Evolutionary conservation across 2,113 vertebrate genomes (phyloP), one percentile per base, ranked within the genome.

Genomic region (Phalacrocorax pelagicus): DNA sequence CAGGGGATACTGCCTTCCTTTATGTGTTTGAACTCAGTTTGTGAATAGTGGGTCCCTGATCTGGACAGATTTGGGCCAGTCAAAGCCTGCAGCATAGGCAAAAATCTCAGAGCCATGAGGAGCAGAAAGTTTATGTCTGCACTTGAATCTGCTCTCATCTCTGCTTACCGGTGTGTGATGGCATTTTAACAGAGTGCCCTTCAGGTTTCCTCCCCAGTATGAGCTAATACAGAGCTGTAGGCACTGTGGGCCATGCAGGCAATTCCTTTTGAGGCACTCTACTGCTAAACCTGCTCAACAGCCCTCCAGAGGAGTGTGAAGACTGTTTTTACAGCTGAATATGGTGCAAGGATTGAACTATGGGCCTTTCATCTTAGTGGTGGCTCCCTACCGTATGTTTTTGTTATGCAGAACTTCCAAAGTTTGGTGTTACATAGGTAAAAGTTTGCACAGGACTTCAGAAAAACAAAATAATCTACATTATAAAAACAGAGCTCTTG

Each of bases 241-340:
- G 15, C 44, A 40, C 44, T 46, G 44, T 49, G 20, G 34, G 10
- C 21, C 7, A 4, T 24, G 57, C 49, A 84, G 18, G 24, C 61
- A 70, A 65, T 54, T 82, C 47, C 47, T 85, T 93, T 82, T 51
- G 62, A 81, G 46, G 32, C 21, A 62, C 8, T 82, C 18, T 77
- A 11, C 30, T 23, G 22, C 71, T 80, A 69, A 93, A 82, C 46
- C 24, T 42, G 49, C n/a, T 88, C 36, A 77, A 49, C 32, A 82
- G 42, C 32, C 83, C 81, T 94, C 79, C 54, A 59, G 70, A 72
- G 71, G 36, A 54, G 49, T 5, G 4, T n/a, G 46, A 88, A 88
- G 74, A 38, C 29, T 95, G 71, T 88, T 95, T 93, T 88, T 90
- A 86, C 85, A 94, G 85, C 81, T 96, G 94, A 85, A 72, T 61